A percentile compares a stretch with the other conserved stretches of the same genome.
phyloP scores from a whole-genome alignment of 2,797 vertebrate genomes.

The Peromyscus eremicus region DNA sequence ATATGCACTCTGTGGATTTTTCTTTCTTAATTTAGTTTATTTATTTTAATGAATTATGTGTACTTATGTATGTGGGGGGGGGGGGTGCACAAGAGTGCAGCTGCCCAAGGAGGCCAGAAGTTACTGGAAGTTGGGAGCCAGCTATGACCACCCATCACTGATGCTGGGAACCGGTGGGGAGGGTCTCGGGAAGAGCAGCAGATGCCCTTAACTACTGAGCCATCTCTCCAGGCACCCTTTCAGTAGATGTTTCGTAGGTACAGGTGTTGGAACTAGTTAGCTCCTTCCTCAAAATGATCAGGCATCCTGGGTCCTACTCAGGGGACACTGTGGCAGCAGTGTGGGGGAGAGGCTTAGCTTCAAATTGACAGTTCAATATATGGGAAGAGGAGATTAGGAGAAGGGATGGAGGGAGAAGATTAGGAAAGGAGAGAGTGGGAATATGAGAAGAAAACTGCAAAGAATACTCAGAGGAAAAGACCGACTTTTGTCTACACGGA shows the following conservation, averaged over 20 bases:
- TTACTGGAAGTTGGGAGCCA: background rate
- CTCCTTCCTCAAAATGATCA: slow-evolving; percentile 40
- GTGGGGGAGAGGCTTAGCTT: background rate
- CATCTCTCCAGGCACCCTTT: background rate
- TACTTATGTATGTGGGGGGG: background rate
- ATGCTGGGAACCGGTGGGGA: background rate
- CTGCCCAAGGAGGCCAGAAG: background rate
- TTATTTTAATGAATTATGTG: background rate
- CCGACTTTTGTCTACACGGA: no score
- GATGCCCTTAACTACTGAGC: background rate
- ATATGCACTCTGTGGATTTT: background rate
- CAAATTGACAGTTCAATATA: background rate
- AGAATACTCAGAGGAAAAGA: slow-evolving; percentile 40
- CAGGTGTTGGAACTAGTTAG: background rate
- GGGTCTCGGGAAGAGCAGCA: background rate
- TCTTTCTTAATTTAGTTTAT: background rate
- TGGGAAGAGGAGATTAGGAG: background rate
- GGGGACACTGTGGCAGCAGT: background rate
- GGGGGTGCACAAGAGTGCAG: background rate
- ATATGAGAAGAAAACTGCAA: background rate
- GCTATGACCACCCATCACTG: no score
- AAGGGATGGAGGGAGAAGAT: no score
- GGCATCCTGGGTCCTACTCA: background rate
- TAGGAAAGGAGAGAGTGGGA: background rate
- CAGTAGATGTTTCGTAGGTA: background rate